phyloP scores from a whole-genome alignment of 1,140 invertebrate species.

The Drosophila dunni region DNA sequence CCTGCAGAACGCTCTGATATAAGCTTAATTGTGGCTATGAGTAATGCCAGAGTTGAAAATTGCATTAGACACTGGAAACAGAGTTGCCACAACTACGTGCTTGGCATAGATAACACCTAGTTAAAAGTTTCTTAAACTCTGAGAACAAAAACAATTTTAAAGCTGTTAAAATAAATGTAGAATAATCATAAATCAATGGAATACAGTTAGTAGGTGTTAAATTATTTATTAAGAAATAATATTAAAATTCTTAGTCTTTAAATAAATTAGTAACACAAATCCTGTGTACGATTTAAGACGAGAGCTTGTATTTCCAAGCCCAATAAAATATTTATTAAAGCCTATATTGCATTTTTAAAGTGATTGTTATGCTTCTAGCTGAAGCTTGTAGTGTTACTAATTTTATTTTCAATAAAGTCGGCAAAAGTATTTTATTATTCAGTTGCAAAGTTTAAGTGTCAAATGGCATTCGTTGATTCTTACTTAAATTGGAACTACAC shows the following conservation, averaged over 20 bases:
- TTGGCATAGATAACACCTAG: constrained; percentile 27
- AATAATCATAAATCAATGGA: neutral
- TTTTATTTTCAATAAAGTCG: no score
- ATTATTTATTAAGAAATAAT: no score
- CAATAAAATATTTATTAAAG: no score
- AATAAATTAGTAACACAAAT: no score
- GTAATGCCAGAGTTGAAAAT: constrained; percentile 26
- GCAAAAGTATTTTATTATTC: no score
- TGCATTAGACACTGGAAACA: constrained; percentile 28
- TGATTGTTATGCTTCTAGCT: no score
- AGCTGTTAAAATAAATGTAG: neutral
- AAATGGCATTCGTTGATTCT: neutral
- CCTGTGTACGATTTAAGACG: no score
- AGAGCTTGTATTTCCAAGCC: no score
- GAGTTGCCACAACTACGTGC: constrained; percentile 29
- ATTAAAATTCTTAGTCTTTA: no score
- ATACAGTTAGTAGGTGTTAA: no score
- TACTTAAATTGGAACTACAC: neutral
- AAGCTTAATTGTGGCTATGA: constrained; percentile 41
- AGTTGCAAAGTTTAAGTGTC: neutral
- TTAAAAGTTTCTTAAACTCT: neutral
- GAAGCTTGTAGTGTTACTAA: no score
- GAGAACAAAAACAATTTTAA: neutral
- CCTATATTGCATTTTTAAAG: no score
- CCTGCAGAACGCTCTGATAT: constrained; percentile 18